Conservation (phyloP, 2,888 invertebrate species). For the Myopa tessellatipennis region DNA sequence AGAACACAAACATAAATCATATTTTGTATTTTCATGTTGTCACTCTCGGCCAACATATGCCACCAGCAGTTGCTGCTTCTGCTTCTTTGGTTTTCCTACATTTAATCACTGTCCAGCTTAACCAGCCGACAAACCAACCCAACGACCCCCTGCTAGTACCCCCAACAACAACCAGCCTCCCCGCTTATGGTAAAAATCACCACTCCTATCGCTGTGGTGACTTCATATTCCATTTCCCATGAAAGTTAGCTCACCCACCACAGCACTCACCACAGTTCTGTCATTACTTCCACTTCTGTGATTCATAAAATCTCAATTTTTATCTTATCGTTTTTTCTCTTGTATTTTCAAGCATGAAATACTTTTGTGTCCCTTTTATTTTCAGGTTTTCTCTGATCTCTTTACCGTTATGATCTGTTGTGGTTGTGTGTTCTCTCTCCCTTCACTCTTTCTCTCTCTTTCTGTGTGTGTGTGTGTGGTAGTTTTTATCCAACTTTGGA, state of each 20-base stretch:
- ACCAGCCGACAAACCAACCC: not conserved
- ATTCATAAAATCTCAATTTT: slow-evolving; percentile 45
- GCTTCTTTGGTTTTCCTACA: not conserved
- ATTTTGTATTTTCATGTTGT: slow-evolving; percentile 1
- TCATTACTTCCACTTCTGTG: slow-evolving; percentile 41
- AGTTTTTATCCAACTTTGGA: too few species aligned
- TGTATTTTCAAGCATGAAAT: slow-evolving; percentile 34
- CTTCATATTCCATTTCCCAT: too few species aligned
- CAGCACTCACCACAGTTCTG: not conserved
- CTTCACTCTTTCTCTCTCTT: not conserved
- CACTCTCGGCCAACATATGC: not conserved
- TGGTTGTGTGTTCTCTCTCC: not conserved
- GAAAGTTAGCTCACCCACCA: not conserved
- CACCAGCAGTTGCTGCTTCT: not conserved
- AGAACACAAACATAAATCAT: too few species aligned
- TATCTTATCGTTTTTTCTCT: slow-evolving; percentile 40
- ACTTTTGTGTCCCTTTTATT: too few species aligned
- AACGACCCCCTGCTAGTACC: not conserved
- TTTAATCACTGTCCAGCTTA: not conserved
- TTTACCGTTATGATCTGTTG: too few species aligned
- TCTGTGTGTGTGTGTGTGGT: too few species aligned
- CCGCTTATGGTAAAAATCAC: too few species aligned
- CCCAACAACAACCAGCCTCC: not conserved
- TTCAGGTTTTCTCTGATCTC: too few species aligned
- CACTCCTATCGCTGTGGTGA: too few species aligned